These are phyloP conservation scores for Thunnus albacares DNA, from an alignment of 2,797 vertebrate species.

Conservation along the genomic window DNA sequence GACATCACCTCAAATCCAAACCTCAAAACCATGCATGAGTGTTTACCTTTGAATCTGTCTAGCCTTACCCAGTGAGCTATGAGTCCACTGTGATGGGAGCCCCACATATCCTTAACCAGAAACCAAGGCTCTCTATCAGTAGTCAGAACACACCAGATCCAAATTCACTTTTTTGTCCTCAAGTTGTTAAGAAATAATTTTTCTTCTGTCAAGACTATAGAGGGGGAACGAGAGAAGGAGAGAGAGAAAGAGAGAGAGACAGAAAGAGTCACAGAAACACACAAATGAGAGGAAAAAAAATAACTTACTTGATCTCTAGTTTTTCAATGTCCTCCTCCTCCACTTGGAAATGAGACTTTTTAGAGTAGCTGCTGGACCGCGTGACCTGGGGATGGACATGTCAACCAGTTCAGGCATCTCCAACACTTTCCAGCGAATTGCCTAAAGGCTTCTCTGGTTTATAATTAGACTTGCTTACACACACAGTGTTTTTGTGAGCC, in stretches of 20 bases:
- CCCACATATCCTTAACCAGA: conserved; percentile 80
- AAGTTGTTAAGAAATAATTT: conserved; percentile 25
- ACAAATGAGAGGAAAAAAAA: not conserved
- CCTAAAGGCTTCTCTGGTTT: not conserved
- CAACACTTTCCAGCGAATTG: not conserved
- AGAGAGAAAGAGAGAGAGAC: not conserved
- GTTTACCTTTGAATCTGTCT: conserved; percentile 83
- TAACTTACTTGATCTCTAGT: conserved; percentile 94
- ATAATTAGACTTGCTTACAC: conserved; percentile 6
- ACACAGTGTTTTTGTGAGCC: not conserved
- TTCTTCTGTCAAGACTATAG: conserved; percentile 47
- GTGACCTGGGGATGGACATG: conserved; percentile 88
- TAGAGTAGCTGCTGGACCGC: conserved; percentile 95
- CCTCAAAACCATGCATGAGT: conserved; percentile 88
- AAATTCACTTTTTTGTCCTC: conserved; percentile 59
- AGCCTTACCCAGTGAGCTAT: conserved; percentile 94
- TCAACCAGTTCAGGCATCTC: not conserved
- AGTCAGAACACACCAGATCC: conserved; percentile 77
- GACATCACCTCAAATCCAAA: conserved; percentile 84
- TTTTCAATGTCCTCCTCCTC: conserved; percentile 99
- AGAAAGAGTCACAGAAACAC: not conserved
- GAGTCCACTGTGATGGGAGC: conserved; percentile 75
- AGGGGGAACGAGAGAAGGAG: not conserved
- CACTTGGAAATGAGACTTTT: conserved; percentile 96
- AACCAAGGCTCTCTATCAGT: conserved; percentile 79